Base-by-base conservation (phyloP, 2,888 invertebrate genomes). In the Mythimna albipuncta region DNA sequence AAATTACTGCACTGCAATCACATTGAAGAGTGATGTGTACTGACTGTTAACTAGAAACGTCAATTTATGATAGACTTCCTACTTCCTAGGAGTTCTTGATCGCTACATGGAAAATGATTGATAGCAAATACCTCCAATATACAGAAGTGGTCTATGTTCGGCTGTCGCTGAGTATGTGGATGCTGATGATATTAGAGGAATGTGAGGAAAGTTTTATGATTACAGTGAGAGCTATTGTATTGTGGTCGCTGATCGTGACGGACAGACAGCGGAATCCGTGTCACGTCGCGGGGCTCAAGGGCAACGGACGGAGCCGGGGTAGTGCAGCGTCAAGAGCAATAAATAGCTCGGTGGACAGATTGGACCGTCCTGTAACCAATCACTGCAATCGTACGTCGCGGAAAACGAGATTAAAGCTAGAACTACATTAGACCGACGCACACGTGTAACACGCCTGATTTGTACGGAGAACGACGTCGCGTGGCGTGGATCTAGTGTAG, bases 231-330 rank as follows among this genome's bases (percentile, higher is more conserved):
- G 71, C 44, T 72, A 61, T 10, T 38, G 41, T 41, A 13, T 47
- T 69, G 72, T 77, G 70, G 68, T 54, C 63, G 26, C 9, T 68
- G 61, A 73, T 82, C 59, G 70, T 70, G 74, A 77, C 75, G 79
- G 74, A 64, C 66, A 69, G 69, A 50, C 66, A 44, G 76, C 81
- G 84, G 85, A 85, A 87, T 88, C 77, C 80, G 85, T 85, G 86
- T 85, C 87, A 87, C 84, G 85, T 85, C 89, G 87, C 85, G 88
- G 83, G 77, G 86, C 84, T 87, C 91, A 92, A 91, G 93, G 91
- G 88, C 91, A 85, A 77, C 77, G 75, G 83, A 66, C 74, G 62
- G 70, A 69, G 65, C 57, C 35, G 65, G 50, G 41, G 38, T 72
- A 69, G 72, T 13, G 44, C 70, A 71, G 72, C 83, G 83, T 87